phyloP scores from a whole-genome alignment of 2,113 vertebrate genomes.

The Zapus hudsonius region DNA sequence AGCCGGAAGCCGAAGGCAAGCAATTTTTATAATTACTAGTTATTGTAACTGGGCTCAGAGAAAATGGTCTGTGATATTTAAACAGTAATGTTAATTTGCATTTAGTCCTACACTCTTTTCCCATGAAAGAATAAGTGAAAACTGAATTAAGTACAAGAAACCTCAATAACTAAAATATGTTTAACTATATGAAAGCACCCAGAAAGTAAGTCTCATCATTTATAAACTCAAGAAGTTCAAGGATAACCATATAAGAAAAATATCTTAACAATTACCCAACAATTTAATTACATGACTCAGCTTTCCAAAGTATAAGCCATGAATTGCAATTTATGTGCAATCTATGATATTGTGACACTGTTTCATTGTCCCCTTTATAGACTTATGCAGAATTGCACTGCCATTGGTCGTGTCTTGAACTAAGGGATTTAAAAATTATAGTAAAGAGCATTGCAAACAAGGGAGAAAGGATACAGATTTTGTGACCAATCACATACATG shows the following conservation, averaged over 20 bases:
- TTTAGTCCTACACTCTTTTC: conserved; percentile 86
- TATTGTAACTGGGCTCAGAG: conserved; percentile 91
- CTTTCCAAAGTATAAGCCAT: conserved; percentile 52
- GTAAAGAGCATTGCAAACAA: neutral
- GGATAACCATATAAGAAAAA: conserved; percentile 77
- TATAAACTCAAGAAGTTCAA: conserved; percentile 75
- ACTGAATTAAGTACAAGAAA: conserved; percentile 80
- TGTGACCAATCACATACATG: neutral
- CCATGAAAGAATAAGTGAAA: conserved; percentile 82
- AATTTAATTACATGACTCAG: conserved; percentile 75
- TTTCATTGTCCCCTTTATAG: conserved; percentile 7
- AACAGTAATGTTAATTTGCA: conserved; percentile 90
- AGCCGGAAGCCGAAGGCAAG: conserved; percentile 91
- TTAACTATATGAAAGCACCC: conserved; percentile 34
- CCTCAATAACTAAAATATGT: conserved; percentile 64
- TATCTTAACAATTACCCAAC: conserved; percentile 76
- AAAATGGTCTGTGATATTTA: conserved; percentile 92
- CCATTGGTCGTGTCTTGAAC: neutral
- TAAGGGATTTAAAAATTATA: conserved; percentile 64
- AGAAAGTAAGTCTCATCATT: conserved; percentile 63
- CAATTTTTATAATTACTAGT: conserved; percentile 94
- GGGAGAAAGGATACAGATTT: conserved; percentile 57
- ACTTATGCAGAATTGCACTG: neutral
- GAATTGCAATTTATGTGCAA: conserved; percentile 6
- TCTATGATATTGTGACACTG: neutral